Evolutionary conservation across 2,888 invertebrate species (phyloP).

Genomic region (Chrysopilus asiliformis): DNA sequence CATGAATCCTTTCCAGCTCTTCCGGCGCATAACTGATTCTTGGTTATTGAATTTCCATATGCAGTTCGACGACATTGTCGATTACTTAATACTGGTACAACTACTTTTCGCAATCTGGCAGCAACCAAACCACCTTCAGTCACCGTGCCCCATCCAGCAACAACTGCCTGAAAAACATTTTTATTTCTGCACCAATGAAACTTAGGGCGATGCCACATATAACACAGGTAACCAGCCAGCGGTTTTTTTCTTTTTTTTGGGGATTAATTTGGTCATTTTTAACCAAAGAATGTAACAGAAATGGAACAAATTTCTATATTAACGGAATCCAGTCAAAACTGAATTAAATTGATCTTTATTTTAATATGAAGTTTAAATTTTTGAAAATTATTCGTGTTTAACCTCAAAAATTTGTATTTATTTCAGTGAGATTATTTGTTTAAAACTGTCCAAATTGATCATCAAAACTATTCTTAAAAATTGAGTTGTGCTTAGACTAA

Average conservation of each 20-base stretch:
- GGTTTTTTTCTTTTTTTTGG: too few relatives aligned
- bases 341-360: too few relatives aligned
- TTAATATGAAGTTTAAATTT: too few relatives aligned
- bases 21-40: constrained; percentile 6
- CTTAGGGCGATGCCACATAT: neutral
- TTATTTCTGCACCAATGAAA: neutral
- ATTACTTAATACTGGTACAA: constrained; percentile 3
- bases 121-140: neutral
- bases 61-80: constrained; percentile 3
- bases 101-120: constrained; percentile 3
- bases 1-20: constrained; percentile 2
- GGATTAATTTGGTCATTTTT: neutral
- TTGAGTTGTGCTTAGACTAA: too few relatives aligned
- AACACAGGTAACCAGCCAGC: neutral
- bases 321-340: too few relatives aligned
- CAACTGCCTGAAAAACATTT: constrained; percentile 5
- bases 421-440: too few relatives aligned
- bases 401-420: too few relatives aligned
- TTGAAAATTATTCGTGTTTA: too few relatives aligned
- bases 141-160: constrained; percentile 7
- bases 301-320: constrained; percentile 1
- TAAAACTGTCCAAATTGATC: too few relatives aligned
- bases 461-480: too few relatives aligned
- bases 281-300: neutral
- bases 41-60: neutral